Conservation (phyloP, 2,113 vertebrate genomes). For the Tyto alba region DNA sequence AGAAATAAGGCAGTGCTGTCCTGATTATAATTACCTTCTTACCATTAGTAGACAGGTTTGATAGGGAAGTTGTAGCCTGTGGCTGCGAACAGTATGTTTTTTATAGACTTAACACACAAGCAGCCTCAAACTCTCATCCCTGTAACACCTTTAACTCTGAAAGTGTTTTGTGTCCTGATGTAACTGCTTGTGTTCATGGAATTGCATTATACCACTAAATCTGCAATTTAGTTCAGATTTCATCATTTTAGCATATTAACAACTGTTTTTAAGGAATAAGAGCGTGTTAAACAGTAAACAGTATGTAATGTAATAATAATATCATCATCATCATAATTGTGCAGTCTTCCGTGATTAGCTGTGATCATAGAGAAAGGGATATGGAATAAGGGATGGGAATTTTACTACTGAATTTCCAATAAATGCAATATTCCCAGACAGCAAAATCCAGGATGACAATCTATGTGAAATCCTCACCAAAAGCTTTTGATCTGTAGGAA, state of each 20-base stretch:
- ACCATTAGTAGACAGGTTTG: not conserved
- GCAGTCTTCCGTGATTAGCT: not conserved
- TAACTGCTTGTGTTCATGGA: not conserved
- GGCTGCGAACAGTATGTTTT: not conserved
- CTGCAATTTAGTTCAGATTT: not conserved
- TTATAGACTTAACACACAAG: not conserved
- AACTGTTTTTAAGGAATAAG: not conserved
- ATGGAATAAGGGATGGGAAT: not conserved
- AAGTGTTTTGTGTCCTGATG: not conserved
- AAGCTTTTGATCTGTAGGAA: not conserved
- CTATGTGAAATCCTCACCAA: not conserved
- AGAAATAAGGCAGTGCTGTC: not conserved
- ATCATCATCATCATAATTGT: not conserved
- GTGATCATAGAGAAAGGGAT: not conserved
- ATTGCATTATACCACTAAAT: not conserved
- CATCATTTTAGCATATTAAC: not conserved
- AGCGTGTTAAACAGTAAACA: not conserved
- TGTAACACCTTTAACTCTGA: not conserved
- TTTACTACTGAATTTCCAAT: not conserved
- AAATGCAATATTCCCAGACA: not conserved
- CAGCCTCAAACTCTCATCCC: not conserved
- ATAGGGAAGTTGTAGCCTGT: not conserved
- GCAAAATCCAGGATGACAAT: not conserved
- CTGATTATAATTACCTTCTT: not conserved
- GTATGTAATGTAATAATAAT: not conserved